Base-by-base conservation (phyloP, 2,888 invertebrate genomes). In the Agriopis aurantiaria region DNA sequence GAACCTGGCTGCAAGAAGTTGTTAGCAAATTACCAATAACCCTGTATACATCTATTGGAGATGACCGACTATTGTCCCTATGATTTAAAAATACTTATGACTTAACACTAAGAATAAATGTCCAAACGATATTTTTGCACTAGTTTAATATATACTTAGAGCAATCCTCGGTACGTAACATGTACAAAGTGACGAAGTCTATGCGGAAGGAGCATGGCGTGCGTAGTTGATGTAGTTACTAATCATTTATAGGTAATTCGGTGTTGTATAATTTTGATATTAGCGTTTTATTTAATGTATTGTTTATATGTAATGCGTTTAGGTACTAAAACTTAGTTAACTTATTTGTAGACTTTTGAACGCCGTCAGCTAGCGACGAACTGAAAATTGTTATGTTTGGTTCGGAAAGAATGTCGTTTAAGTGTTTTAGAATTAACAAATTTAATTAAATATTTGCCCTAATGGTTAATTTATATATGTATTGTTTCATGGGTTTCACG, bases 191-290 rank as follows among this genome's bases (percentile, higher is more conserved):
- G 78, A 81, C 73, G 78, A 75, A 80, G 80, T 77, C 79, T 79
- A 77, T 79, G 63, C 56, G 33, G 58, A 17, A 51, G 45, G 64
- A 63, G 65, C 71, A 67, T 49, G 49, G 56, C 66, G 81, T 81
- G 80, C 77, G 71, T 68, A 67, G 55, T 46, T 51, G n/a, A n/a
- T n/a, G 33, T 70, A 67, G 55, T 56, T 79, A 82, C 75, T 82
- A 85, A 80, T 84, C 79, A 82, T 23, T 23, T 75, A 73, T 80
- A 77, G 73, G 76, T 77, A 80, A 78, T 80, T 83, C 78, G 79
- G 82, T 87, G 86, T 89, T 89, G 85, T 88, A 86, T 87, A 82
- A 87, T 88, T 89, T 86, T 79, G 76, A 84, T 83, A 73, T 82
- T 82, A 82, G 78, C 68, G 69, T 78, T 80, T 72, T 77, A 75